These are phyloP conservation scores for Parnassius apollo DNA, from an alignment of 2,888 invertebrate species.

Conservation along the genomic window DNA sequence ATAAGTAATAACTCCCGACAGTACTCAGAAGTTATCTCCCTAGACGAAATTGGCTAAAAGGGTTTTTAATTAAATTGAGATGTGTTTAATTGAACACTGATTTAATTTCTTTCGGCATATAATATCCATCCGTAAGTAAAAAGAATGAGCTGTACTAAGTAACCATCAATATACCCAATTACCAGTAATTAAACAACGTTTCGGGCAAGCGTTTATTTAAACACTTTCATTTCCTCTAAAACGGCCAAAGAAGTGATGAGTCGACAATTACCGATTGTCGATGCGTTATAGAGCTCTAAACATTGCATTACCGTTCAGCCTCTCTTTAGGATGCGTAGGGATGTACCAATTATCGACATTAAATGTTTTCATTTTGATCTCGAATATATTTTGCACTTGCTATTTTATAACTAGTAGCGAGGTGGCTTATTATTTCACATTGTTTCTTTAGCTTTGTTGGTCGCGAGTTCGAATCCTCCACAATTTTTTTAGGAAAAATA, in stretches of 20 bases:
- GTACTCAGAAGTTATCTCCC: too few relatives aligned
- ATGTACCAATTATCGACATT: slow-evolving; percentile 36
- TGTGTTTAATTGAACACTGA: too few relatives aligned
- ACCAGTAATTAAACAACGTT: slow-evolving; percentile 18
- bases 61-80: too few relatives aligned
- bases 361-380: background rate
- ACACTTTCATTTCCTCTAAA: slow-evolving; percentile 21
- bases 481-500: too few relatives aligned
- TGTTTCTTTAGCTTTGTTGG: too few relatives aligned
- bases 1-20: too few relatives aligned
- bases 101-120: too few relatives aligned
- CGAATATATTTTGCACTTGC: too few relatives aligned
- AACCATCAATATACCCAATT: slow-evolving; percentile 21
- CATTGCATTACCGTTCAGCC: slow-evolving; percentile 76
- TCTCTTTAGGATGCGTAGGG: slow-evolving; percentile 51
- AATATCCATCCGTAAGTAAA: background rate
- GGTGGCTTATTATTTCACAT: too few relatives aligned
- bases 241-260: slow-evolving; percentile 39
- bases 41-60: too few relatives aligned
- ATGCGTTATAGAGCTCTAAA: slow-evolving; percentile 58
- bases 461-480: too few relatives aligned
- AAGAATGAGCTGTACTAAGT: slow-evolving; percentile 12
- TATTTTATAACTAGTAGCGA: too few relatives aligned
- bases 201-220: slow-evolving; percentile 24
- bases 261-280: slow-evolving; percentile 64